Conservation (phyloP, 2,797 vertebrate genomes). For the Phyllotis vaccarum region DNA sequence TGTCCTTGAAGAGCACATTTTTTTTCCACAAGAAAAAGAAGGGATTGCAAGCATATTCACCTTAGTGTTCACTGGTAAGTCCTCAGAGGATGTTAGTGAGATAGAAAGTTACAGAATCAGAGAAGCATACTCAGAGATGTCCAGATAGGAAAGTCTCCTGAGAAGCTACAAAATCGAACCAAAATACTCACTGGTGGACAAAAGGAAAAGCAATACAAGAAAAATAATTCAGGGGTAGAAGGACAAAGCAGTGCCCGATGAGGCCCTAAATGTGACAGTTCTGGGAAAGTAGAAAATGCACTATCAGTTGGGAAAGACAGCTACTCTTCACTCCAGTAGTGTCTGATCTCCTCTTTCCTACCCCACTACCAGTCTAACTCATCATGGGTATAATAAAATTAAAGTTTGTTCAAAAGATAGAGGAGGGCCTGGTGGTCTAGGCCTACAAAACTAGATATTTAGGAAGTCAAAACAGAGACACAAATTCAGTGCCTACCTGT, state of each 20-base stretch:
- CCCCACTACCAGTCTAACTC: not conserved
- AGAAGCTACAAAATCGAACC: constrained; percentile 9
- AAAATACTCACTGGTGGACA: not conserved
- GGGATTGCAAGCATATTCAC: too few relatives aligned
- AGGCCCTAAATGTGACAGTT: constrained; percentile 27
- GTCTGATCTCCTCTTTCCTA: not conserved
- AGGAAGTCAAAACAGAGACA: not conserved
- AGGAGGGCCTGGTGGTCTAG: not conserved
- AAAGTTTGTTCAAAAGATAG: not conserved
- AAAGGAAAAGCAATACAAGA: not conserved
- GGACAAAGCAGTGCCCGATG: not conserved
- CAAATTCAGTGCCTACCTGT: not conserved
- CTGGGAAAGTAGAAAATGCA: constrained; percentile 3
- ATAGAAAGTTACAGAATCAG: constrained; percentile 49
- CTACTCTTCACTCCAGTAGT: not conserved
- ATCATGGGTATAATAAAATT: not conserved
- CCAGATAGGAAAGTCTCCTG: not conserved
- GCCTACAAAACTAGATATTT: not conserved
- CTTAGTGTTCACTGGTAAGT: not conserved
- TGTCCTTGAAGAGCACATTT: not conserved
- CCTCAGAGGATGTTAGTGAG: not conserved
- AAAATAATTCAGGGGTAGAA: not conserved
- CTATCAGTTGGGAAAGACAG: not conserved
- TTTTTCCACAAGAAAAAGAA: not conserved
- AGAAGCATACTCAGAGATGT: not conserved